phyloP scores from a whole-genome alignment of 2,888 invertebrate species.

The Himalopsyche japonica region DNA sequence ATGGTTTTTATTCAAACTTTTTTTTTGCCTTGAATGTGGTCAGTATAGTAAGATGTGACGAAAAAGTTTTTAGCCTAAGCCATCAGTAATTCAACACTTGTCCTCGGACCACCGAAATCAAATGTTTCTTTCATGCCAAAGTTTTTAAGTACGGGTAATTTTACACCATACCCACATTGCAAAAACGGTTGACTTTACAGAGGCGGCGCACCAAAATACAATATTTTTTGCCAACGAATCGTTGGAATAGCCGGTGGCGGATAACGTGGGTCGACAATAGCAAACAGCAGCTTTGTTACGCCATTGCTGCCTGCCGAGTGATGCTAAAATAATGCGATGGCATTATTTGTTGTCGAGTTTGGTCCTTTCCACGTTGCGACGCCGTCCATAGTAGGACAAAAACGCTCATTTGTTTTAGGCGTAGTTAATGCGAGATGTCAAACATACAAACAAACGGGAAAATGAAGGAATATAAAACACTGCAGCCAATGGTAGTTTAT shows the following conservation, averaged over 20 bases:
- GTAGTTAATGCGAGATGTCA: neutral
- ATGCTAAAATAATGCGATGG: slow-evolving; percentile 12
- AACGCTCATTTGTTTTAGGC: neutral
- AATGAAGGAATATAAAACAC: too few relatives aligned
- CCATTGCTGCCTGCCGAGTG: neutral
- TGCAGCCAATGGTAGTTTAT: too few relatives aligned
- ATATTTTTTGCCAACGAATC: neutral
- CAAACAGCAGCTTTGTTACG: slow-evolving; percentile 24
- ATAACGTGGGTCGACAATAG: slow-evolving; percentile 18
- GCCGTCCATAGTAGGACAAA: neutral
- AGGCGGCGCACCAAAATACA: neutral
- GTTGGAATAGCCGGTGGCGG: neutral
- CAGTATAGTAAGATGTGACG: neutral
- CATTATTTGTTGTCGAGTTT: neutral
- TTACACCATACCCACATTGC: neutral
- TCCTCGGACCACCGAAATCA: neutral
- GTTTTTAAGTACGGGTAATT: neutral
- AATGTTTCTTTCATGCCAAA: neutral
- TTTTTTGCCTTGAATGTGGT: neutral
- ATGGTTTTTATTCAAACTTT: neutral
- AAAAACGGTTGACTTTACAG: neutral
- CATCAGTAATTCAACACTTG: neutral
- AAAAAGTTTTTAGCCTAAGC: neutral
- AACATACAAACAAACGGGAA: neutral
- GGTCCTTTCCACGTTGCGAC: neutral